Percentiles rank a stretch among this genome's conserved stretches.
phyloP scores from a whole-genome alignment of 1,140 invertebrate species.

The Limonius californicus region DNA sequence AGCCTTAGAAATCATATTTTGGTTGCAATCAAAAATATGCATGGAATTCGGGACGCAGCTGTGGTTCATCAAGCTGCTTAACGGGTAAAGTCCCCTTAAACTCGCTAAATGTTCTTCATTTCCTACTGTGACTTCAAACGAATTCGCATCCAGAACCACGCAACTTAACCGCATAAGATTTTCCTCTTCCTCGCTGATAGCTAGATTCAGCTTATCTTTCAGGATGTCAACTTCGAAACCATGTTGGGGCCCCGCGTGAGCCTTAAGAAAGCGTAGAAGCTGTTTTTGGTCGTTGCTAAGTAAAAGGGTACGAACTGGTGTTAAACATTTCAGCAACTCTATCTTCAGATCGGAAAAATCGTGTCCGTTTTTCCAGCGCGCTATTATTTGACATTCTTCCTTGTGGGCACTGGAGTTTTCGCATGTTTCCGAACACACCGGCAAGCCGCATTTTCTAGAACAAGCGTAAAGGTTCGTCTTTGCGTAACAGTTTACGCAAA shows the following conservation, averaged over 20 bases:
- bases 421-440: constrained; percentile 58
- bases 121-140: constrained; percentile 61
- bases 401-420: constrained; percentile 51
- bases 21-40: constrained; percentile 58
- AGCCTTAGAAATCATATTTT: constrained; percentile 60
- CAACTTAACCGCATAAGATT: constrained; percentile 58
- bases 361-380: constrained; percentile 50
- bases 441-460: constrained; percentile 55
- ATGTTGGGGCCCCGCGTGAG: constrained; percentile 52
- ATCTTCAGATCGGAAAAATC: constrained; percentile 37
- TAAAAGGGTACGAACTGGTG: constrained; percentile 58
- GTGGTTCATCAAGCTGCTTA: constrained; percentile 71
- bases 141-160: constrained; percentile 67
- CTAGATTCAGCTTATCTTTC: constrained; percentile 51
- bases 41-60: constrained; percentile 70
- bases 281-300: constrained; percentile 52
- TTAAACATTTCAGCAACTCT: constrained; percentile 52
- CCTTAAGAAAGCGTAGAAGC: constrained; percentile 56
- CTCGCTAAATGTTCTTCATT: constrained; percentile 48
- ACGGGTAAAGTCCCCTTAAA: constrained; percentile 67
- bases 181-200: constrained; percentile 56
- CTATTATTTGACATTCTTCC: constrained; percentile 58
- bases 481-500: constrained; percentile 57
- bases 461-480: constrained; percentile 50
- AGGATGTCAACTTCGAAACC: constrained; percentile 57